A percentile compares a stretch with the other conserved stretches of the same genome.
phyloP scores from a whole-genome alignment of 37 sponge, comb jelly and placozoan genomes.

The Crambe crambe region DNA sequence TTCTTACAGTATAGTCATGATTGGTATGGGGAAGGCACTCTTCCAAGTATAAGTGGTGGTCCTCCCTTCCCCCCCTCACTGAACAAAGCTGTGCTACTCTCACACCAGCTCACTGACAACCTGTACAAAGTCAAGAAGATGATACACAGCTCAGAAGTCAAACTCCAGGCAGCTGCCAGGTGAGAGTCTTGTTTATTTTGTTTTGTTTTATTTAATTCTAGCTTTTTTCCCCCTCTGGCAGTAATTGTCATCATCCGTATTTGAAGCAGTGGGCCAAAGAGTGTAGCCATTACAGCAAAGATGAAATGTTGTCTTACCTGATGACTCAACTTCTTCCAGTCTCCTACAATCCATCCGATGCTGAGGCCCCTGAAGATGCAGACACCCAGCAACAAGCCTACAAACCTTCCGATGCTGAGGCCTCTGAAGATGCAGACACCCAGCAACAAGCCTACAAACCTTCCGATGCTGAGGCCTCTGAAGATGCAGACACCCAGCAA shows the following conservation, averaged over 20 bases:
- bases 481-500: no score
- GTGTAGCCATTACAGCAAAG: constrained; percentile 14
- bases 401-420: no score
- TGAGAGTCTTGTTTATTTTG: neutral
- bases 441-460: no score
- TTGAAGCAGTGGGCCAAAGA: constrained; percentile 70
- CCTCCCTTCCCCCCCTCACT: constrained; percentile 38
- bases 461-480: no score
- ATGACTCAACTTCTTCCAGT: constrained; percentile 20
- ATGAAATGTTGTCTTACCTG: constrained; percentile 23
- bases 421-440: no score
- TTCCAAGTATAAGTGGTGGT: constrained; percentile 39
- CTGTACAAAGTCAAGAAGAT: constrained; percentile 48
- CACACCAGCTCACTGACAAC: constrained; percentile 32
- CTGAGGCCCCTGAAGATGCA: neutral
- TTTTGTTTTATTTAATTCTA: neutral
- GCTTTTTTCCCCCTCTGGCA: neutral
- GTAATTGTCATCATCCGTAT: constrained; percentile 51
- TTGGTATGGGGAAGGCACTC: constrained; percentile 61
- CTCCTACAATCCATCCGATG: constrained; percentile 5
- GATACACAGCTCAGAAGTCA: constrained; percentile 42
- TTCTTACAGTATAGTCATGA: constrained; percentile 32
- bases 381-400: no score
- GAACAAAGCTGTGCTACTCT: constrained; percentile 9
- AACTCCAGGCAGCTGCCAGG: constrained; percentile 73